Evolutionary conservation across 1,140 invertebrate genomes (phyloP).

Genomic region (Harlomillsia oculata): DNA sequence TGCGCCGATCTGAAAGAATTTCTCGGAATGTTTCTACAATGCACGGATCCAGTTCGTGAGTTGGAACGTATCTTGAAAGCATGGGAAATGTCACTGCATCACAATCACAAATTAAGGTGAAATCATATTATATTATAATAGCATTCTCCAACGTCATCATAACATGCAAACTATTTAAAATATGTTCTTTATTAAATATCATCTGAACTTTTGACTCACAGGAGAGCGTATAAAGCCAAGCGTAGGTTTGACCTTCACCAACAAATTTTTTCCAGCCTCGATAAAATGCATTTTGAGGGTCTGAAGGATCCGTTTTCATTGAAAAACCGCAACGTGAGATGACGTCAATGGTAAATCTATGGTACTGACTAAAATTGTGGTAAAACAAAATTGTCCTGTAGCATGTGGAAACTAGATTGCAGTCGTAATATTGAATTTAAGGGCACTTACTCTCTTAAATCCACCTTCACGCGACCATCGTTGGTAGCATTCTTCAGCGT

Average conservation of each 20-base stretch:
- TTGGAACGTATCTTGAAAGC: neutral
- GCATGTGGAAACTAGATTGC: neutral
- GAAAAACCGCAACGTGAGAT: constrained; percentile 22
- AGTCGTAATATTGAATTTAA: neutral
- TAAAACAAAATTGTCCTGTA: neutral
- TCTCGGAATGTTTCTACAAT: neutral
- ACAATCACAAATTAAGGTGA: neutral
- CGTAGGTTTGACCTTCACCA: neutral
- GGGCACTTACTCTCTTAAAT: constrained; percentile 15
- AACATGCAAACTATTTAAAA: neutral
- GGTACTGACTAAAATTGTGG: constrained; percentile 8
- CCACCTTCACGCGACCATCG: neutral
- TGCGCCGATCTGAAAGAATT: neutral
- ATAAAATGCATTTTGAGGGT: constrained; percentile 4
- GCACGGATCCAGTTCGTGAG: neutral
- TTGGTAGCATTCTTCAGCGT: neutral
- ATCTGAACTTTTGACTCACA: constrained; percentile 1
- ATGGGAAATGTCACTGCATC: neutral
- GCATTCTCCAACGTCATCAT: neutral
- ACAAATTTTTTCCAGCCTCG: neutral
- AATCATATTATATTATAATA: neutral
- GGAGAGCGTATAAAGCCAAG: neutral
- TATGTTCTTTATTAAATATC: neutral
- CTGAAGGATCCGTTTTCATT: constrained; percentile 11
- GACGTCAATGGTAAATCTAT: constrained; percentile 15